phyloP scores from a whole-genome alignment of 2,797 vertebrate genomes.

The Syngnathus rostellatus region DNA sequence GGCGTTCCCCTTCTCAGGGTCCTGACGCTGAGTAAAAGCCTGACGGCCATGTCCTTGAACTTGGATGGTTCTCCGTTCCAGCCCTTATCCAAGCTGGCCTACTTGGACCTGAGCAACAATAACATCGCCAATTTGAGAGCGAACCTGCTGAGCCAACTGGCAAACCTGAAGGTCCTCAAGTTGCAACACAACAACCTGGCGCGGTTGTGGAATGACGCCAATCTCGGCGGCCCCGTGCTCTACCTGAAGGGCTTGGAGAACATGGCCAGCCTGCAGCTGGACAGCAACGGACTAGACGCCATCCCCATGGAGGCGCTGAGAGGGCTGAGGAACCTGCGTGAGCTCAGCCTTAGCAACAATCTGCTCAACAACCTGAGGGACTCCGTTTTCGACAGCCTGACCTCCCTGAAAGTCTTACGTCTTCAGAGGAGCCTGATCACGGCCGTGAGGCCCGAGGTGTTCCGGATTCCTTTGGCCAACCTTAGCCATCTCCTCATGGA shows the following conservation, averaged over 20 bases:
- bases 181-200: slow-evolving; percentile 94
- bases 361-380: slow-evolving; percentile 75
- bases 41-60: slow-evolving; percentile 60
- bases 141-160: slow-evolving; percentile 70
- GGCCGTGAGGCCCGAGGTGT: slow-evolving; percentile 75
- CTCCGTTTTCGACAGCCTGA: slow-evolving; percentile 73
- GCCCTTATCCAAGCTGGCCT: slow-evolving; percentile 69
- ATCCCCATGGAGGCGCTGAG: slow-evolving; percentile 74
- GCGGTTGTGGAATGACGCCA: slow-evolving; percentile 82
- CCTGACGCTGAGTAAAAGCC: slow-evolving; percentile 74
- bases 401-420: slow-evolving; percentile 65
- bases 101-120: slow-evolving; percentile 90
- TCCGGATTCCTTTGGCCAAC: slow-evolving; percentile 68
- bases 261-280: slow-evolving; percentile 72
- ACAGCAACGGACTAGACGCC: slow-evolving; percentile 88
- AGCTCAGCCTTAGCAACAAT: slow-evolving; percentile 75
- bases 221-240: slow-evolving; percentile 79
- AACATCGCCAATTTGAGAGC: slow-evolving; percentile 84
- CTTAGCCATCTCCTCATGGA: slow-evolving; percentile 74
- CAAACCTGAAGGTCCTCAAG: slow-evolving; percentile 75
- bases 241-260: slow-evolving; percentile 72
- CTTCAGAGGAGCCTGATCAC: slow-evolving; percentile 89
- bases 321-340: slow-evolving; percentile 66
- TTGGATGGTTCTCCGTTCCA: slow-evolving; percentile 77
- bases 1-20: slow-evolving; percentile 69